Evolutionary conservation across 2,888 invertebrate genomes (phyloP).

Genomic region (Philonicus albiceps): DNA sequence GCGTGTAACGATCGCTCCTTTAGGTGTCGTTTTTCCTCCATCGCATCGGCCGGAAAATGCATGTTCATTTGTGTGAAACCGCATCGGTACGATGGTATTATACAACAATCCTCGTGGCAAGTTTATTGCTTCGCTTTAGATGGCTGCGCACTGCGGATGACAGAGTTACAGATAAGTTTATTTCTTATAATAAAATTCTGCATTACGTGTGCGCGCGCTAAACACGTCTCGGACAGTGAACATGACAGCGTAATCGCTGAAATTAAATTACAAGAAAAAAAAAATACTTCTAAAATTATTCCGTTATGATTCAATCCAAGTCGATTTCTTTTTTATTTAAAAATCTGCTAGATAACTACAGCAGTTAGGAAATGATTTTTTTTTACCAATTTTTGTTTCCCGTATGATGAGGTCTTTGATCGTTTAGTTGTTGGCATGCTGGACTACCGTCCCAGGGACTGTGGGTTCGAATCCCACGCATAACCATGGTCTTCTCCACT

Average conservation of each 20-base stretch:
- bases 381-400: no score
- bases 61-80: not conserved
- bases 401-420: no score
- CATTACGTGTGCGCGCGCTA: not conserved
- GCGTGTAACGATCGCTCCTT: not conserved
- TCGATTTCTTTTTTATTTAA: not conserved
- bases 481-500: no score
- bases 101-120: not conserved
- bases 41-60: not conserved
- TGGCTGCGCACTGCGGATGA: not conserved
- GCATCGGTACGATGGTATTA: not conserved
- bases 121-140: not conserved
- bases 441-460: no score
- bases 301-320: not conserved
- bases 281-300: not conserved
- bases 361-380: not conserved
- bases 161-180: not conserved
- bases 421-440: no score
- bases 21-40: not conserved
- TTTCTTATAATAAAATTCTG: not conserved
- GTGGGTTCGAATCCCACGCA: no score
- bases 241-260: not conserved
- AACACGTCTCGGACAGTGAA: not conserved
- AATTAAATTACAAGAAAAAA: not conserved
- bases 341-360: not conserved